Evolutionary conservation across 23 tunicate genomes (phyloP).

Genomic region (Trididemnum miniatum): DNA sequence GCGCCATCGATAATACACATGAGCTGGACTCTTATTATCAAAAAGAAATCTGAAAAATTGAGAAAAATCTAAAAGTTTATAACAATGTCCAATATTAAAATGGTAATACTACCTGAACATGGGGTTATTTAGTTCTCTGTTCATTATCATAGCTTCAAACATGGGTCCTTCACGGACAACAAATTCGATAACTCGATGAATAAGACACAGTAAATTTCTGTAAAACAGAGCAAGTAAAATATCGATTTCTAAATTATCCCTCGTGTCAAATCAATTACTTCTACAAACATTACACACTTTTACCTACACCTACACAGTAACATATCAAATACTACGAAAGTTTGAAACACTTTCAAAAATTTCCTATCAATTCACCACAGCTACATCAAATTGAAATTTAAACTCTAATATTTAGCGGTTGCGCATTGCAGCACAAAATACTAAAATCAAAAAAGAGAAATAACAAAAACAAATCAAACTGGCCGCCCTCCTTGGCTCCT

Average conservation of each 20-base stretch:
- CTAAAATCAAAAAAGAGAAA: too few species aligned
- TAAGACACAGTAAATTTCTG: constrained; percentile 79
- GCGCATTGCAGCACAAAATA: too few species aligned
- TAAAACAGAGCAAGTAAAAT: not conserved
- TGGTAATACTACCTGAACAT: constrained; percentile 79
- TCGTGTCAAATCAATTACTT: too few species aligned
- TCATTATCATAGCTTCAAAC: constrained; percentile 99
- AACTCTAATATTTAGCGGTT: too few species aligned
- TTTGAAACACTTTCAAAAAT: too few species aligned
- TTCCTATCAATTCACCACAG: too few species aligned
- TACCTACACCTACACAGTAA: not conserved
- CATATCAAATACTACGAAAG: too few species aligned
- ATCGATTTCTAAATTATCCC: too few species aligned
- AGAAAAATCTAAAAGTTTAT: not conserved
- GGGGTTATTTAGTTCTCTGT: constrained; percentile 88
- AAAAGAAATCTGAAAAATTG: constrained; percentile 82
- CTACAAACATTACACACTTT: too few species aligned
- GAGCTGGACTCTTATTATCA: constrained; percentile 93
- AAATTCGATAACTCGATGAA: constrained; percentile 94
- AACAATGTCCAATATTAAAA: not conserved
- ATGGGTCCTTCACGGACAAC: constrained; percentile 97
- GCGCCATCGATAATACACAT: constrained; percentile 91
- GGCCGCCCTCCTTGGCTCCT: constrained; percentile 17
- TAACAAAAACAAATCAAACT: not conserved
- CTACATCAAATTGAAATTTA: too few species aligned